Conservation (phyloP, 2,888 invertebrate species). For the Amblyjoppa fuscipennis region DNA sequence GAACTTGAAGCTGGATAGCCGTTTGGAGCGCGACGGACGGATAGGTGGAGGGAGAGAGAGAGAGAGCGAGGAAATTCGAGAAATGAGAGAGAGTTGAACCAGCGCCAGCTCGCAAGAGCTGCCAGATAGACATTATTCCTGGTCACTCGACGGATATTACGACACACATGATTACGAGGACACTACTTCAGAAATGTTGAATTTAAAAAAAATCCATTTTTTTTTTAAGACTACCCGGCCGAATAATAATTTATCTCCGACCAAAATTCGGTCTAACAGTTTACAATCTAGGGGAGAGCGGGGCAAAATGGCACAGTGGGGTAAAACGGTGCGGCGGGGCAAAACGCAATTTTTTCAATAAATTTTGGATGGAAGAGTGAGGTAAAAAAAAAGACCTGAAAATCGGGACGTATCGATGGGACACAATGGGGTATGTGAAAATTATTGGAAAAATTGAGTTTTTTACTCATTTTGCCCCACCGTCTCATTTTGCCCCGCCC, state of each 20-base stretch:
- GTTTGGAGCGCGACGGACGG: not conserved
- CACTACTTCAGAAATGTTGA: not conserved
- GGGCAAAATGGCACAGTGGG: too few species aligned
- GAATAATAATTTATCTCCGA: not conserved
- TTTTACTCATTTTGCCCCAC: too few species aligned
- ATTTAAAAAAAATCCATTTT: too few species aligned
- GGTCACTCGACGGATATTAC: constrained; percentile 1
- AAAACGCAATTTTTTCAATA: too few species aligned
- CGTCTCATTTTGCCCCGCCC: too few species aligned
- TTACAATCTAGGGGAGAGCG: not conserved
- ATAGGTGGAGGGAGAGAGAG: not conserved
- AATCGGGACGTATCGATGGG: too few species aligned
- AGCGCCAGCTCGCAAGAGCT: not conserved
- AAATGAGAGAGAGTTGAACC: constrained; percentile 10
- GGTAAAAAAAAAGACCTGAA: too few species aligned
- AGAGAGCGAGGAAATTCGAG: not conserved
- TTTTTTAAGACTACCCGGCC: not conserved
- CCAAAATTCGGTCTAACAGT: not conserved
- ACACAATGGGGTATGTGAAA: too few species aligned
- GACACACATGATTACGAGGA: not conserved
- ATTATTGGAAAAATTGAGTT: too few species aligned
- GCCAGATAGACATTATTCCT: constrained; percentile 15
- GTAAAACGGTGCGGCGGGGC: too few species aligned
- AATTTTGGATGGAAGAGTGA: too few species aligned
- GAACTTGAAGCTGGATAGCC: constrained; percentile 26